Conservation (phyloP, 2,113 vertebrate genomes). For the Melanotaenia duboulayi region DNA sequence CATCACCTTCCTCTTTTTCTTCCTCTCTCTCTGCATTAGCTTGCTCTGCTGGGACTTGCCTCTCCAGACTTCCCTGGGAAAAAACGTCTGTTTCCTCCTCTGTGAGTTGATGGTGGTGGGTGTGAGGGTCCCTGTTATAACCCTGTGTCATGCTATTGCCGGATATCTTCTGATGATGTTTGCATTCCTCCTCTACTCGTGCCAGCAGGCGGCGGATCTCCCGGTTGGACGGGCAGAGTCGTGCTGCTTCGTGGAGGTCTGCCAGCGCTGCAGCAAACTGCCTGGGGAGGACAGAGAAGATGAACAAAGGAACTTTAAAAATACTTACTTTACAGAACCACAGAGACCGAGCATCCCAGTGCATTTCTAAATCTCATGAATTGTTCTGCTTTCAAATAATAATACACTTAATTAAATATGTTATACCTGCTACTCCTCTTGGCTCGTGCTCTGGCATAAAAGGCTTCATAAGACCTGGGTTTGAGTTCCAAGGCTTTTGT, state of each 20-base stretch:
- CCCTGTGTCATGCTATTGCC: conserved; percentile 73
- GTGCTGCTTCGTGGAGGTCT: conserved; percentile 92
- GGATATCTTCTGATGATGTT: conserved; percentile 86
- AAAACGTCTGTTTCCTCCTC: conserved; percentile 64
- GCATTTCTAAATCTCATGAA: conserved; percentile 18
- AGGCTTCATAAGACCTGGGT: conserved; percentile 95
- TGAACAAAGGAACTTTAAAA: conserved; percentile 47
- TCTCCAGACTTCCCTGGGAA: conserved; percentile 74
- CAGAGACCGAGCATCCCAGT: not conserved
- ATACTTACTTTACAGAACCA: conserved; percentile 16
- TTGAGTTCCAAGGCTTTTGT: conserved; percentile 97
- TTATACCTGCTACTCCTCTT: conserved; percentile 98
- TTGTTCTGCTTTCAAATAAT: conserved; percentile 12
- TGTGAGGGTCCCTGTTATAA: conserved; percentile 80
- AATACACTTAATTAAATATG: conserved; percentile 1
- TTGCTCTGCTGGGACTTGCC: conserved; percentile 69
- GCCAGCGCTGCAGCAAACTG: conserved; percentile 92
- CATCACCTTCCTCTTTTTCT: conserved; percentile 68
- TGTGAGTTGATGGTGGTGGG: conserved; percentile 81
- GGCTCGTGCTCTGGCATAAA: conserved; percentile 94
- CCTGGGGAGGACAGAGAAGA: conserved; percentile 76
- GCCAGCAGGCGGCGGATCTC: conserved; percentile 92
- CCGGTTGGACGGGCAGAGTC: conserved; percentile 92
- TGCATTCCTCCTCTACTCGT: conserved; percentile 95
- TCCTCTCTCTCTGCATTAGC: conserved; percentile 64